Percentiles rank a stretch among this genome's conserved stretches.
These are phyloP conservation scores for Gallinago stenura DNA, from an alignment of 2,797 vertebrate genomes.

Conservation along the genomic window DNA sequence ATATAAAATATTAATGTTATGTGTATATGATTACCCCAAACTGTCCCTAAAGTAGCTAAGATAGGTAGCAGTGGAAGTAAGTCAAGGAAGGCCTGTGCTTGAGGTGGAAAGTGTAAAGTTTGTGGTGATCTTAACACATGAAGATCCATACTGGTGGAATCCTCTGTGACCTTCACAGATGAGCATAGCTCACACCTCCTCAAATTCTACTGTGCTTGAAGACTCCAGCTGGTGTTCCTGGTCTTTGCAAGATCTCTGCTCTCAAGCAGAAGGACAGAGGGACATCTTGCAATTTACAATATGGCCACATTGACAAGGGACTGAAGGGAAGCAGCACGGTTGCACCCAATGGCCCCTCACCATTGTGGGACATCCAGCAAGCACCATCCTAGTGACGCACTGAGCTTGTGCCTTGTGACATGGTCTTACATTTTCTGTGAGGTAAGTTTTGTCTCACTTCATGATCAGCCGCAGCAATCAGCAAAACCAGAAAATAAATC, in stretches of 20 bases:
- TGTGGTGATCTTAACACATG: not conserved
- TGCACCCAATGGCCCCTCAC: not conserved
- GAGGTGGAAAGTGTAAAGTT: not conserved
- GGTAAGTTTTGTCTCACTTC: not conserved
- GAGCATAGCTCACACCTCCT: not conserved
- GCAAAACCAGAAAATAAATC: not conserved
- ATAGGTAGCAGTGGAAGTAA: not conserved
- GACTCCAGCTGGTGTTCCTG: not conserved
- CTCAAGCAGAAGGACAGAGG: not conserved
- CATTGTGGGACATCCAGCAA: not conserved
- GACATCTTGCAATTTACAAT: not conserved
- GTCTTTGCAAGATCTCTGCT: not conserved
- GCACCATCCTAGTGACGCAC: accelerated
- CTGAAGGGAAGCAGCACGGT: not conserved
- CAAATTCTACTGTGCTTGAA: not conserved
- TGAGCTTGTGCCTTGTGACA: not conserved
- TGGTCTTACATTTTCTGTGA: not conserved
- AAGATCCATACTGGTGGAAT: not conserved
- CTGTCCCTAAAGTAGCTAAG: not conserved
- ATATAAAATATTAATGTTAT: not conserved
- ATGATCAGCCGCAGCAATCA: not conserved
- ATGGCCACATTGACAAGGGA: not conserved
- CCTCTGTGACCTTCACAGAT: not conserved
- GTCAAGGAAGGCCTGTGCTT: not conserved
- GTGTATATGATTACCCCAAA: not conserved